phyloP scores from a whole-genome alignment of 2,113 vertebrate species.

The Marmota monax region DNA sequence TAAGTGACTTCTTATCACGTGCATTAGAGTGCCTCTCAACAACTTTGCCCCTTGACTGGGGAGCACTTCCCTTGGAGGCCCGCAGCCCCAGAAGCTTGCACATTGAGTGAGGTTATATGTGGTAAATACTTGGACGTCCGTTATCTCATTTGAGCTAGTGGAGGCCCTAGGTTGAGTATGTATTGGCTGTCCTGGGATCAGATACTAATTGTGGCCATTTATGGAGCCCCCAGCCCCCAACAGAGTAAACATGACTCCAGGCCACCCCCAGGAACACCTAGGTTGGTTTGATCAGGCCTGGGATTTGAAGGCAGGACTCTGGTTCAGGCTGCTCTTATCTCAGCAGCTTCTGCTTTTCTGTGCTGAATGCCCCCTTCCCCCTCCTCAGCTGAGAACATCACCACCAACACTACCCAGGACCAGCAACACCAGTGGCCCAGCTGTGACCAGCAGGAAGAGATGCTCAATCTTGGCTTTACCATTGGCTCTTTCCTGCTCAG shows the following conservation, averaged over 20 bases:
- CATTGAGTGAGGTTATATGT: not conserved
- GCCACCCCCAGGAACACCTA: not conserved
- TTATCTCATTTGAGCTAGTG: not conserved
- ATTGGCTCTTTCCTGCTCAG: slow-evolving; percentile 95
- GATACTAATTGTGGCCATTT: not conserved
- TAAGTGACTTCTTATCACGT: not conserved
- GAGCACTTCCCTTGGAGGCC: not conserved
- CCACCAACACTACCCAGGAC: not conserved
- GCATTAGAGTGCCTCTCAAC: not conserved
- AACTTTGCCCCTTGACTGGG: not conserved
- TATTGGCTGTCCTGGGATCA: not conserved
- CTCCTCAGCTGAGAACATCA: slow-evolving; percentile 69
- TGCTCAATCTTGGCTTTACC: slow-evolving; percentile 95
- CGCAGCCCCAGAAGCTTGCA: not conserved
- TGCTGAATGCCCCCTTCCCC: not conserved
- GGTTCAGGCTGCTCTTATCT: not conserved
- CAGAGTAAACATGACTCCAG: not conserved
- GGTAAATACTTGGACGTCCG: not conserved
- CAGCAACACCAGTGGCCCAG: slow-evolving; percentile 60
- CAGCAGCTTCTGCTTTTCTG: rapidly evolving
- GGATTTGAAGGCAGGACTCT: not conserved
- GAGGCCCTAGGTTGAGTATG: not conserved
- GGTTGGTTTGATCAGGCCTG: not conserved
- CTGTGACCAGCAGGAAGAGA: slow-evolving; percentile 93
- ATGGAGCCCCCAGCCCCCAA: not conserved